Base-by-base conservation (phyloP, 2,888 invertebrate species). In the Gastracanthus pulcherrimus region DNA sequence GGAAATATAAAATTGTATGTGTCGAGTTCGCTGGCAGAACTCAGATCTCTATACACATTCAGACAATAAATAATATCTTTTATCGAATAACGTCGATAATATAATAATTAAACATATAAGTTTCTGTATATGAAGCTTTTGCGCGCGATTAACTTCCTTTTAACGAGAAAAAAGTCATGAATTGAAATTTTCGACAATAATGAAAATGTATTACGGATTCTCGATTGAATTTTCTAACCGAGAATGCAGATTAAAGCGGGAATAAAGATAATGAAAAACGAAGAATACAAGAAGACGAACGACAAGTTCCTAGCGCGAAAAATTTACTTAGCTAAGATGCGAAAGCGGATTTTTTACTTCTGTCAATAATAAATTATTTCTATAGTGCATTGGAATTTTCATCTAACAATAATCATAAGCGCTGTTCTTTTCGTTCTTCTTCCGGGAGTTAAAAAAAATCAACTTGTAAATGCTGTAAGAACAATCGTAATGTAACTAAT, bases 401-500 rank as follows among this genome's bases (percentile, higher is more conserved):
- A 45, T 60, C 29, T n/a, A 36, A 48, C 38, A 62, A 36, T 7
- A 29, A 45, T 23, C 51, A 16, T n/a, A 31, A 23, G 67, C 67
- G 45, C 70, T 31, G 26, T 36, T 69, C 77, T 79, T 76, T 62
- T 71, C 72, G 79, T 79, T 76, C 79, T 76, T 82, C 67, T 79
- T 82, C 48, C 31, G 34, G 51, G n/a, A 29, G 64, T 38, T 3
- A 19, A 48, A n/a, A 26, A 48, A 41, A 71, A 60, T 70, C 55
- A 72, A 71, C 70, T 76, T 82, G 70, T 82, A 82, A 76, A 79
- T 79, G 82, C 82, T 79, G 76, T 82, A 76, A 79, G 82, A 82
- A 82, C 82, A 82, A 82, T 82, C 82, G 76, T 82, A 76, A 79
- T 72, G 66, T 82, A 82, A 79, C 71, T 82, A 79, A 79, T 79